phyloP scores from a whole-genome alignment of 2,113 vertebrate species.

The Mus musculus region GRCm39 chrX:136613501-136614000 shows the following conservation, averaged over 20 bases:
- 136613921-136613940: no score
- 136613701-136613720: not conserved
- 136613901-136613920: no score
- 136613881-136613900: no score
- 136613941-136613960: no score
- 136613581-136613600: not conserved
- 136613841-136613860: no score
- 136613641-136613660: not conserved
- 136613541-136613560: not conserved
- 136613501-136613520: not conserved
- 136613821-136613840: no score
- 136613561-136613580: not conserved
- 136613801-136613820: no score
- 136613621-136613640: not conserved
- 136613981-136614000: no score
- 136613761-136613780: no score
- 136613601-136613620: not conserved
- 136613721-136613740: not conserved
- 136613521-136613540: not conserved
- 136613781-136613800: no score
- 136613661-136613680: not conserved
- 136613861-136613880: no score
- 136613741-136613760: not conserved
- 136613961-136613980: no score
- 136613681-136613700: not conserved